A percentile compares a stretch with the other conserved stretches of the same genome.
Evolutionary conservation across 2,113 vertebrate species (phyloP).

Genomic region (Leucopsar rothschildi): DNA sequence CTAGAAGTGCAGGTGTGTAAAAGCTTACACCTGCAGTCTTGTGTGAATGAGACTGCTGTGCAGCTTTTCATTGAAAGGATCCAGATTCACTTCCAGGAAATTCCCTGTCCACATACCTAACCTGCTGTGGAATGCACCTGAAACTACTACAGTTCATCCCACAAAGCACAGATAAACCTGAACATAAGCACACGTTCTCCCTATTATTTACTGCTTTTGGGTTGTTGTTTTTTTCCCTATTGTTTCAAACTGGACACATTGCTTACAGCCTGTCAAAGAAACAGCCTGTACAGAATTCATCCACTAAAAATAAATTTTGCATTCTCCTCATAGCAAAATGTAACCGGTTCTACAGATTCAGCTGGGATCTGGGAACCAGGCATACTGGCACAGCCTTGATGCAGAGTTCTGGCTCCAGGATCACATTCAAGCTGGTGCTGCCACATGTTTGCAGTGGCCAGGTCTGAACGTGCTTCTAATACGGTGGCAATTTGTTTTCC

Average conservation of each 20-base stretch:
- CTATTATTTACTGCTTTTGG: background rate
- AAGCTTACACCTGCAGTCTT: background rate
- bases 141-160: background rate
- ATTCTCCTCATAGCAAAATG: slow-evolving; percentile 1
- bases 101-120: background rate
- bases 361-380: background rate
- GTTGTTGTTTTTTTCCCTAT: background rate
- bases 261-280: background rate
- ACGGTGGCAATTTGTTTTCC: background rate
- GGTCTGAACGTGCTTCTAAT: background rate
- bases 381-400: background rate
- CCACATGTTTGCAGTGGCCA: background rate
- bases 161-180: background rate
- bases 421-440: background rate
- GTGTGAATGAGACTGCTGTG: accelerated
- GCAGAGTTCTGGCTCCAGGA: background rate
- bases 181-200: accelerated
- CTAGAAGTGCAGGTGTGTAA: background rate
- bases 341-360: background rate
- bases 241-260: background rate
- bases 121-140: accelerated
- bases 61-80: background rate
- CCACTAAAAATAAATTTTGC: background rate
- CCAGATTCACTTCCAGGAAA: background rate
- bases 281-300: background rate